Percentiles rank a stretch among this genome's conserved stretches.
phyloP scores from a whole-genome alignment of 2,888 invertebrate species.

The Ectemnius lituratus region DNA sequence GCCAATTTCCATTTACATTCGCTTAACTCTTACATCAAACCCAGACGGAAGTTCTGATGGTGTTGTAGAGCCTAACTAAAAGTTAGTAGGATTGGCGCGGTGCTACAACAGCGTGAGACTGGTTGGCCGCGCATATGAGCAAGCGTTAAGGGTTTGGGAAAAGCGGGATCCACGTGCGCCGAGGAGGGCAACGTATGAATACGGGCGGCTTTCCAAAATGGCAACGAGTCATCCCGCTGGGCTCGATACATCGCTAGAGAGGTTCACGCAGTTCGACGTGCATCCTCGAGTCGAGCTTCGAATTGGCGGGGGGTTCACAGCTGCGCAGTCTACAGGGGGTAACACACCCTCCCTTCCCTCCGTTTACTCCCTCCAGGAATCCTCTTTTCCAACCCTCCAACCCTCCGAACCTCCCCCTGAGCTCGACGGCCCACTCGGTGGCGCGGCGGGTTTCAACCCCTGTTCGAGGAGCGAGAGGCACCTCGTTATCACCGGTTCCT shows the following conservation, averaged over 20 bases:
- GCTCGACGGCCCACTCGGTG: slow-evolving; percentile 20
- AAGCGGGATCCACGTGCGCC: slow-evolving; percentile 65
- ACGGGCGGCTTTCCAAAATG: slow-evolving; percentile 68
- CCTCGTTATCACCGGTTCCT: slow-evolving; percentile 75
- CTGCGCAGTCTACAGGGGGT: slow-evolving; percentile 65
- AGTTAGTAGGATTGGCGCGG: too few species aligned
- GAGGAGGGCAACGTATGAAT: slow-evolving; percentile 38
- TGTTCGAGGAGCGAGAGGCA: slow-evolving; percentile 60
- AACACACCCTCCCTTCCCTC: slow-evolving; percentile 26
- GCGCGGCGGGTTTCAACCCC: slow-evolving; percentile 39
- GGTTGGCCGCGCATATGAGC: slow-evolving; percentile 66
- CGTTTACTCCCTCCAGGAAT: not conserved
- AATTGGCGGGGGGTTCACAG: slow-evolving; percentile 61
- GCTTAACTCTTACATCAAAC: not conserved
- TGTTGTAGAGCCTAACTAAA: too few species aligned
- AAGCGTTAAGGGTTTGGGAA: slow-evolving; percentile 49
- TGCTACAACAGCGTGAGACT: slow-evolving; percentile 31
- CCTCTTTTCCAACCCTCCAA: slow-evolving; percentile 11
- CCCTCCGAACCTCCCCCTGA: not conserved
- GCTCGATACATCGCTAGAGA: slow-evolving; percentile 53
- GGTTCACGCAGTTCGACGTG: slow-evolving; percentile 55
- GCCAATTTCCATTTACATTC: not conserved
- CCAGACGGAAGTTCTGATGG: too few species aligned
- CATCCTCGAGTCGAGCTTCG: slow-evolving; percentile 42
- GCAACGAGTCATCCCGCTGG: slow-evolving; percentile 62